Percentiles rank a stretch among this genome's conserved stretches.
phyloP scores from a whole-genome alignment of 2,888 invertebrate species.

The Subacronicta megacephala region DNA sequence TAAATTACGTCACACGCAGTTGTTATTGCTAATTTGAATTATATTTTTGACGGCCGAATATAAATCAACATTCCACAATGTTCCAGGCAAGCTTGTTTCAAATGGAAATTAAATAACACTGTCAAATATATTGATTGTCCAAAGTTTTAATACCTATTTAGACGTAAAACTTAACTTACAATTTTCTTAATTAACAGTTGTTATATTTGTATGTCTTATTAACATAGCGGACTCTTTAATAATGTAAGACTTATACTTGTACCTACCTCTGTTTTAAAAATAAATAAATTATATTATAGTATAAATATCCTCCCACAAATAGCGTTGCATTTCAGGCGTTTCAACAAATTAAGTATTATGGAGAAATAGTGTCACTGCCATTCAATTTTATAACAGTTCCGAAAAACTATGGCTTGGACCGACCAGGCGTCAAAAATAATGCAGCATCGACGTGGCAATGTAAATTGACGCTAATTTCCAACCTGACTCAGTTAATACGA shows the following conservation, averaged over 20 bases:
- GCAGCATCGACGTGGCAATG: neutral
- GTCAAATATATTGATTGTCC: slow-evolving; percentile 31
- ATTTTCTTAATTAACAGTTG: no score
- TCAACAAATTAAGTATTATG: neutral
- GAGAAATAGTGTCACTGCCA: neutral
- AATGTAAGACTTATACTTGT: no score
- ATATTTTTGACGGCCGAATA: slow-evolving; percentile 43
- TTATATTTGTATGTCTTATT: no score
- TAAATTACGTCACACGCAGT: slow-evolving; percentile 40
- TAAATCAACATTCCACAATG: slow-evolving; percentile 49
- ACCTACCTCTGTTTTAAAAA: no score
- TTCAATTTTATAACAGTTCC: neutral
- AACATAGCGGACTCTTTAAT: no score
- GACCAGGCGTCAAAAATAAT: neutral
- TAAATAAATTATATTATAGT: no score
- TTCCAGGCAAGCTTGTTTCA: slow-evolving; percentile 28
- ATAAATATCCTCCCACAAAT: no score
- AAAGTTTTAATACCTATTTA: slow-evolving; percentile 29
- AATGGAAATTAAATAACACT: slow-evolving; percentile 50
- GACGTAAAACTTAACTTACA: no score
- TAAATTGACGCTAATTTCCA: neutral
- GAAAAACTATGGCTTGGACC: neutral
- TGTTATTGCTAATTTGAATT: slow-evolving; percentile 48
- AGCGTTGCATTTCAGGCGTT: neutral
- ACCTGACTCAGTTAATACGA: neutral